These are phyloP conservation scores for Pristis pectinata DNA, from an alignment of 2,797 vertebrate species.

Conservation along the genomic window DNA sequence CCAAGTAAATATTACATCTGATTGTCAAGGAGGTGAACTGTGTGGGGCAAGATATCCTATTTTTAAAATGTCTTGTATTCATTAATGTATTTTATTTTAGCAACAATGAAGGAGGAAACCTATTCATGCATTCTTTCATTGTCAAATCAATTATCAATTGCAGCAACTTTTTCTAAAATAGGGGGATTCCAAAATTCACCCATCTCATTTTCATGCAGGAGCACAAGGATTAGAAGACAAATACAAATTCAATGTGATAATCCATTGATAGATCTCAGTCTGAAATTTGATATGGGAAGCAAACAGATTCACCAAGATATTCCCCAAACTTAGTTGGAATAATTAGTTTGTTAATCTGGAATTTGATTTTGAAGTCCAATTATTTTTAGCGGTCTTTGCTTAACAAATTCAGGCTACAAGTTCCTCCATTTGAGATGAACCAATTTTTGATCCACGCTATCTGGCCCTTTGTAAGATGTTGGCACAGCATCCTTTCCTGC, in stretches of 20 bases:
- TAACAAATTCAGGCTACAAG: background rate
- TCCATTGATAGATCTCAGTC: background rate
- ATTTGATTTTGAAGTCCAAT: background rate
- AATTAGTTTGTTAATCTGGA: background rate
- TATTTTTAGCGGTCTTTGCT: background rate
- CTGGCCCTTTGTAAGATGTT: background rate
- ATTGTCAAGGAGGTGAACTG: constrained; percentile 23
- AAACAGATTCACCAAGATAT: background rate
- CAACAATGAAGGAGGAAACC: background rate
- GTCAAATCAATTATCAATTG: background rate
- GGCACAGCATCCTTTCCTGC: background rate
- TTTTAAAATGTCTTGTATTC: background rate
- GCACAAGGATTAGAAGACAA: background rate
- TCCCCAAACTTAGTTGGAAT: background rate
- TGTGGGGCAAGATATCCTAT: constrained; percentile 10
- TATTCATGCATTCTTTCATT: background rate
- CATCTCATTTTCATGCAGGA: background rate
- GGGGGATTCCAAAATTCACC: constrained; percentile 6
- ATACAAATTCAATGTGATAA: background rate
- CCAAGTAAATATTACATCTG: constrained; percentile 17
- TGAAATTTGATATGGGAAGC: background rate
- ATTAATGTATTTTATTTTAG: background rate
- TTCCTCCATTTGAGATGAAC: background rate
- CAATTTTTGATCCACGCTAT: background rate
- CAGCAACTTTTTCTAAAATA: background rate